Evolutionary conservation across 2,797 vertebrate genomes (phyloP).

Genomic region (Lagodon rhomboides): DNA sequence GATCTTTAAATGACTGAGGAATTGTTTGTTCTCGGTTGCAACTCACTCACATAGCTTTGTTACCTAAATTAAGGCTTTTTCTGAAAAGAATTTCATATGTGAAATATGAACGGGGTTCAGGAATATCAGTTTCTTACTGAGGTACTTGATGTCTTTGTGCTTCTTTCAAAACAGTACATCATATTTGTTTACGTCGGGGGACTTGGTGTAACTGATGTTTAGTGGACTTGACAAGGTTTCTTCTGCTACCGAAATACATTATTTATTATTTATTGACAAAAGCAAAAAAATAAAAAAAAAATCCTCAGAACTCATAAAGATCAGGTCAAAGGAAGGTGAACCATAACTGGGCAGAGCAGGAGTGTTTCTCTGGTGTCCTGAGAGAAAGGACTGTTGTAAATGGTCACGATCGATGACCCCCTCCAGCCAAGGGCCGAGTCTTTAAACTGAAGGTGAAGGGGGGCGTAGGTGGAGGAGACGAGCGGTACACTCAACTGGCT

Average conservation of each 20-base stretch:
- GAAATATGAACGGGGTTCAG: neutral
- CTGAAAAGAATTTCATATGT: neutral
- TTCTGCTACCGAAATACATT: neutral
- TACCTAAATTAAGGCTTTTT: too few relatives aligned
- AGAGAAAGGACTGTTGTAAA: slow-evolving; percentile 44
- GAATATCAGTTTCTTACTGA: neutral
- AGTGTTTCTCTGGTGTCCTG: slow-evolving; percentile 29
- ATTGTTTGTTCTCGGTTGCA: too few relatives aligned
- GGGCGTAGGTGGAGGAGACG: slow-evolving; percentile 1
- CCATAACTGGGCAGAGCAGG: slow-evolving; percentile 2
- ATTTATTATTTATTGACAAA: neutral
- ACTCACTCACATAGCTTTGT: neutral
- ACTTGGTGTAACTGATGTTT: neutral
- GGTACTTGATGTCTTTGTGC: neutral
- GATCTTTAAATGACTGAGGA: too few relatives aligned
- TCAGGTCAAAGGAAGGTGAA: slow-evolving; percentile 15
- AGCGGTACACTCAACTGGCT: slow-evolving; percentile 44
- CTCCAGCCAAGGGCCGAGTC: slow-evolving; percentile 20
- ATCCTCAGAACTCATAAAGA: slow-evolving; percentile 6
- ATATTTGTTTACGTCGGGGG: neutral
- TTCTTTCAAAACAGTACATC: neutral
- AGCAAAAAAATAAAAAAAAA: neutral
- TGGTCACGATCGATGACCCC: slow-evolving; percentile 41
- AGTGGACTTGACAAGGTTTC: neutral
- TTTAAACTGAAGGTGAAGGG: slow-evolving; percentile 40